A percentile compares a stretch with the other conserved stretches of the same genome.
phyloP scores from a whole-genome alignment of 1,140 invertebrate species.

The Ceratosolen fusciceps region DNA sequence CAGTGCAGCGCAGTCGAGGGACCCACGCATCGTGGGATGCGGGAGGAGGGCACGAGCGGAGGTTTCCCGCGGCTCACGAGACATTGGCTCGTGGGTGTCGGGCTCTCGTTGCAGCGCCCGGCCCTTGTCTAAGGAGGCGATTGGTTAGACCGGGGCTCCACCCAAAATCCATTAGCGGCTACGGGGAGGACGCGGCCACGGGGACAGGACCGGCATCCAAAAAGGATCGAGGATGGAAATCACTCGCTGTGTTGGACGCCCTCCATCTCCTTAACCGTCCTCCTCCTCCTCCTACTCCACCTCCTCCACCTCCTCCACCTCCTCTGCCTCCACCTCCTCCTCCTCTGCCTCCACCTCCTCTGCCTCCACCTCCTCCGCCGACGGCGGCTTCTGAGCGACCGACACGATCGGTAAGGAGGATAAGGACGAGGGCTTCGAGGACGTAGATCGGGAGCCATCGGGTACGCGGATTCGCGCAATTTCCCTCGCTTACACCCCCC shows the following conservation, averaged over 20 bases:
- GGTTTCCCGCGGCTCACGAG: slow-evolving; percentile 8
- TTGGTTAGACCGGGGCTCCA: slow-evolving; percentile 68
- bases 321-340: not conserved
- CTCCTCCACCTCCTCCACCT: not conserved
- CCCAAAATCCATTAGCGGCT: slow-evolving; percentile 70
- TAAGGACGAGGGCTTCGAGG: slow-evolving; percentile 16
- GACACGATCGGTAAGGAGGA: too few species aligned
- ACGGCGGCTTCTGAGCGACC: too few species aligned
- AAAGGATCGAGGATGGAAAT: slow-evolving; percentile 64
- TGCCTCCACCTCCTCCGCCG: too few species aligned
- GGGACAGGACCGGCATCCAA: slow-evolving; percentile 65
- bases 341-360: too few species aligned
- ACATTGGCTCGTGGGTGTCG: slow-evolving; percentile 65
- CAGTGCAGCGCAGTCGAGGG: not conserved
- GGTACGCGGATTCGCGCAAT: too few species aligned
- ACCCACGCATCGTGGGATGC: not conserved
- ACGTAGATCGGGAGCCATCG: too few species aligned
- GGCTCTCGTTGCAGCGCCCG: slow-evolving; percentile 64
- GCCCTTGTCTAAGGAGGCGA: slow-evolving; percentile 58
- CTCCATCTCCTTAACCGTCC: not conserved
- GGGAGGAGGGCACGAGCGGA: not conserved
- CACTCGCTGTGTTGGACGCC: slow-evolving; percentile 61
- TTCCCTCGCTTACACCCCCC: too few species aligned
- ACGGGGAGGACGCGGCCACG: slow-evolving; percentile 64
- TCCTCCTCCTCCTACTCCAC: not conserved